Percentiles rank a stretch among this genome's conserved stretches.
These are phyloP conservation scores for Muscina levida DNA, from an alignment of 2,888 invertebrate genomes.

Conservation along the genomic window DNA sequence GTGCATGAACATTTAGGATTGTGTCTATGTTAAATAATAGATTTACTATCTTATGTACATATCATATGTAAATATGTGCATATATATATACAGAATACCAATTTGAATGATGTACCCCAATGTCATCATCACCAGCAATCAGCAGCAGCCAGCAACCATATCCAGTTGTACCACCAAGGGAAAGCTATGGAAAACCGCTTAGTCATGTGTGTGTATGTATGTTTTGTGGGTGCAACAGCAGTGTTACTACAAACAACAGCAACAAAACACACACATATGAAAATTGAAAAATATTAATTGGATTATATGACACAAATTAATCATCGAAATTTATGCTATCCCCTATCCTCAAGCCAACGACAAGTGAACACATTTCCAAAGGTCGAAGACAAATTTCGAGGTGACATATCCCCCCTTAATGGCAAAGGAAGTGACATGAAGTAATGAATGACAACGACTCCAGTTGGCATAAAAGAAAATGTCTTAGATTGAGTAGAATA, in stretches of 20 bases:
- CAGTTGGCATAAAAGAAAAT: too few species aligned
- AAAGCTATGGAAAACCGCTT: conserved; percentile 3
- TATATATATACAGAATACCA: neutral
- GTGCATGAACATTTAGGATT: neutral
- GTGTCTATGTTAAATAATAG: conserved; percentile 21
- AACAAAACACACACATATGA: neutral
- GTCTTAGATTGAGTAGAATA: too few species aligned
- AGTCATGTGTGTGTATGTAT: neutral
- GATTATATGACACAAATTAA: conserved; percentile 35
- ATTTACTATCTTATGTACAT: neutral
- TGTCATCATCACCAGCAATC: neutral
- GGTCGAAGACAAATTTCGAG: neutral
- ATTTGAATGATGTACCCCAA: conserved; percentile 19
- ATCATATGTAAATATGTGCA: neutral
- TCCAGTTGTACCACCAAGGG: neutral
- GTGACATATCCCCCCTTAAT: neutral
- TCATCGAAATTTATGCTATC: conserved; percentile 17
- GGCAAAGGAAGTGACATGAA: neutral
- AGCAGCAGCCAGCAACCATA: neutral
- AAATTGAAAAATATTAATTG: conserved; percentile 25
- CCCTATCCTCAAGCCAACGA: neutral
- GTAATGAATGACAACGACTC: too few species aligned
- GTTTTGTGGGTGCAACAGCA: too few species aligned
- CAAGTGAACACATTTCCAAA: neutral
- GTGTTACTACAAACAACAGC: too few species aligned